Percentiles rank a stretch among this genome's conserved stretches.
Evolutionary conservation across 2,797 vertebrate genomes (phyloP).

Genomic region (Silurus lanzhouensis): DNA sequence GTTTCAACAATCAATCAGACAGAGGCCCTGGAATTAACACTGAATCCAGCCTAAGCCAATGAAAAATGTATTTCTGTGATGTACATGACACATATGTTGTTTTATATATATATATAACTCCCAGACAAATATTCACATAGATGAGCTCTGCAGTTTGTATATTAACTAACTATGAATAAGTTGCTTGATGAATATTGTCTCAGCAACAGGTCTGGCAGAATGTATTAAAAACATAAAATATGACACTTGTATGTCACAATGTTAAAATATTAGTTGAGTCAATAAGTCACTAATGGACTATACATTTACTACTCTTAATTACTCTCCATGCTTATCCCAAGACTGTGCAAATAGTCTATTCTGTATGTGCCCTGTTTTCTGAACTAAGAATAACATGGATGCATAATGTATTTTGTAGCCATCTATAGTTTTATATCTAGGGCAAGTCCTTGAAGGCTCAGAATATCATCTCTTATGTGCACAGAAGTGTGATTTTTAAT

Average conservation of each 20-base stretch:
- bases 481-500: slow-evolving; percentile 19
- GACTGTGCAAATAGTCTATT: neutral
- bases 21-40: neutral
- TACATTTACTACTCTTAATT: neutral
- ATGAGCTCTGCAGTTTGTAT: neutral
- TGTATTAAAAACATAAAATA: neutral
- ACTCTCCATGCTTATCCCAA: neutral
- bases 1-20: neutral
- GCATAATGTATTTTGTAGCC: slow-evolving; percentile 10
- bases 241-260: neutral
- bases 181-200: neutral
- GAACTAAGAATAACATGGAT: slow-evolving; percentile 13
- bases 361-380: slow-evolving; percentile 9
- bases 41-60: neutral
- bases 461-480: slow-evolving; percentile 2
- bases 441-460: slow-evolving; percentile 24
- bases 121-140: neutral
- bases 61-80: neutral
- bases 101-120: neutral
- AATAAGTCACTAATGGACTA: neutral
- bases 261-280: neutral
- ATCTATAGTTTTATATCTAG: slow-evolving; percentile 24
- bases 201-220: neutral
- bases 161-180: neutral
- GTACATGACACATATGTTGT: no score